Percentiles rank a stretch among this genome's conserved stretches.
Conservation (phyloP, 2,113 vertebrate species). For the Rhinichthys klamathensis region DNA sequence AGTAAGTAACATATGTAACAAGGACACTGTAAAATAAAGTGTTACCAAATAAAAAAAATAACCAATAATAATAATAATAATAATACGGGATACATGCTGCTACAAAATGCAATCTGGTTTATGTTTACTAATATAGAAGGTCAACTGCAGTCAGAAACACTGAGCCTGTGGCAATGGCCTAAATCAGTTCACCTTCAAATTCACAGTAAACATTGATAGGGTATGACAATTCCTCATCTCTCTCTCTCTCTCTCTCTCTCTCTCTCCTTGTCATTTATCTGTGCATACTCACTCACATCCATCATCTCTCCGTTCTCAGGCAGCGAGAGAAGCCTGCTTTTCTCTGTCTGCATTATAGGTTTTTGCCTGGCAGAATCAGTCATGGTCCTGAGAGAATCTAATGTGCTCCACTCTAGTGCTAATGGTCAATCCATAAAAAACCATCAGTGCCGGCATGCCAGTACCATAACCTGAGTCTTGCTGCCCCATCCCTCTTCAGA, state of each 20-base stretch:
- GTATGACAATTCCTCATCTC: constrained; percentile 23
- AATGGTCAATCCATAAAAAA: constrained; percentile 50
- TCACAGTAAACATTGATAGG: constrained; percentile 39
- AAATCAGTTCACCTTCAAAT: constrained; percentile 46
- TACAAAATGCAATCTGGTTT: not conserved
- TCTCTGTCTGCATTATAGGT: not conserved
- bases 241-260: too few species aligned
- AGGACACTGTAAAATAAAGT: too few species aligned
- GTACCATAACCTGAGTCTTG: constrained; percentile 14
- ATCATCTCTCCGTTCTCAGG: constrained; percentile 9
- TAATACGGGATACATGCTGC: too few species aligned
- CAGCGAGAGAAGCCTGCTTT: not conserved
- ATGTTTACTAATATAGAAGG: constrained; percentile 38
- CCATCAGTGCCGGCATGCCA: constrained; percentile 6
- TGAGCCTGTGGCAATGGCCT: not conserved
- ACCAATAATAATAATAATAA: constrained; percentile 32
- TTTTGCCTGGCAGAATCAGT: constrained; percentile 24
- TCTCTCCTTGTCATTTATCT: not conserved
- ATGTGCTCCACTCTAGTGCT: constrained; percentile 39
- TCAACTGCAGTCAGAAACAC: constrained; percentile 15
- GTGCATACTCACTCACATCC: not conserved
- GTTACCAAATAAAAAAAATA: too few species aligned
- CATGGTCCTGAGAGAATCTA: constrained; percentile 28
- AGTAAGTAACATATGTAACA: too few species aligned
- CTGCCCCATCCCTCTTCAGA: not conserved